phyloP scores from a whole-genome alignment of 2,797 vertebrate species.

The Staurois parvus region DNA sequence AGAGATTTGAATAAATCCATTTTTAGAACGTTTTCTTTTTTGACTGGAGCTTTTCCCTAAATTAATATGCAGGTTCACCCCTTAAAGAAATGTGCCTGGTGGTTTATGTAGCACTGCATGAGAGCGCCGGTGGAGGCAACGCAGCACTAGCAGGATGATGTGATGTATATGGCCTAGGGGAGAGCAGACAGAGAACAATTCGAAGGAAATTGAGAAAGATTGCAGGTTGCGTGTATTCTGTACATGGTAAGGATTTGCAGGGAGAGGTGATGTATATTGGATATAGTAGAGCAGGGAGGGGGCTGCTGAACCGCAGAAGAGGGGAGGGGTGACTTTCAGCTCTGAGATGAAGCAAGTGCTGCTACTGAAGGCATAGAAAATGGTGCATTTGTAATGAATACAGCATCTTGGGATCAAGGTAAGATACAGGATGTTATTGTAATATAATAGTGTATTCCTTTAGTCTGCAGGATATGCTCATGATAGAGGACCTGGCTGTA shows the following conservation, averaged over 20 bases:
- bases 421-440: neutral
- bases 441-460: neutral
- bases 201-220: neutral
- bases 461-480: neutral
- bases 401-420: neutral
- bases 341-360: neutral
- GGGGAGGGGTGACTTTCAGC: neutral
- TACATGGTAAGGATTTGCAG: neutral
- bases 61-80: no score
- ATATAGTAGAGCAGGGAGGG: neutral
- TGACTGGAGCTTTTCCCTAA: no score
- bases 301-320: constrained; percentile 1
- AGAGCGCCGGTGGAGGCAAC: neutral
- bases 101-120: neutral
- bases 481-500: neutral
- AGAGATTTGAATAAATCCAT: no score
- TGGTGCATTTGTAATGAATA: constrained; percentile 10
- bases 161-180: neutral
- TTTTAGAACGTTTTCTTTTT: no score
- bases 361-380: neutral
- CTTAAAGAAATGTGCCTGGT: neutral
- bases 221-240: neutral
- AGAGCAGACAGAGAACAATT: neutral
- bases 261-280: neutral
- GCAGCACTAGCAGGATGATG: neutral